These are phyloP conservation scores for Scolanthus callimorphus DNA, from an alignment of 92 coral and sea anemone genomes.

Conservation along the genomic window DNA sequence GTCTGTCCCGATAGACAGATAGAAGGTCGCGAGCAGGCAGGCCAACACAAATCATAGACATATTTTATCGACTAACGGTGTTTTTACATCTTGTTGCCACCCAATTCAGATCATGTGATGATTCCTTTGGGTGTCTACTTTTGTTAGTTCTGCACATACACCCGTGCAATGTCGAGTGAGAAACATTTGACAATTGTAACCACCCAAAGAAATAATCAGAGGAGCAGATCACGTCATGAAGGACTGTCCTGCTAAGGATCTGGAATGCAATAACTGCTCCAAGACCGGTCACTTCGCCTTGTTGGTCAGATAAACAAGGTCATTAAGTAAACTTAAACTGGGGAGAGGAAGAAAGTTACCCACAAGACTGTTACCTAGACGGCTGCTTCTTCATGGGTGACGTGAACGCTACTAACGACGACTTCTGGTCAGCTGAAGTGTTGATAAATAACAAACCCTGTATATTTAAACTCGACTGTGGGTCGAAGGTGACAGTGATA, in stretches of 20 bases:
- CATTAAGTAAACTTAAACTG: background rate
- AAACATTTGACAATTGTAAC: too few species aligned
- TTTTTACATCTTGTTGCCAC: too few species aligned
- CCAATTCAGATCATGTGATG: too few species aligned
- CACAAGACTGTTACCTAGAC: background rate
- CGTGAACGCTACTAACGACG: background rate
- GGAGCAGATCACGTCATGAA: background rate
- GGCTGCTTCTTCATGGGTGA: conserved; percentile 11
- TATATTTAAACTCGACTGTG: conserved; percentile 20
- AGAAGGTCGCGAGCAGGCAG: too few species aligned
- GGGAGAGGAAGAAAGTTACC: background rate
- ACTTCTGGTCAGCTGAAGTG: conserved; percentile 22
- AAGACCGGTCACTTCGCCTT: background rate
- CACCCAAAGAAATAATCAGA: too few species aligned
- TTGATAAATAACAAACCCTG: conserved; percentile 14
- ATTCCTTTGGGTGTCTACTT: too few species aligned
- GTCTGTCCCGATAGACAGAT: too few species aligned
- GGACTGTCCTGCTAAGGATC: background rate
- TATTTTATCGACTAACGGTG: too few species aligned
- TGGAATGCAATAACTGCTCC: background rate
- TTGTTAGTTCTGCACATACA: too few species aligned
- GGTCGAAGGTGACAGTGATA: conserved; percentile 25
- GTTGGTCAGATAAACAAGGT: background rate
- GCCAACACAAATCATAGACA: too few species aligned
- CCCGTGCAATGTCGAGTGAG: too few species aligned